phyloP scores from a whole-genome alignment of 1,140 invertebrate genomes.

The Euwallacea similis region DNA sequence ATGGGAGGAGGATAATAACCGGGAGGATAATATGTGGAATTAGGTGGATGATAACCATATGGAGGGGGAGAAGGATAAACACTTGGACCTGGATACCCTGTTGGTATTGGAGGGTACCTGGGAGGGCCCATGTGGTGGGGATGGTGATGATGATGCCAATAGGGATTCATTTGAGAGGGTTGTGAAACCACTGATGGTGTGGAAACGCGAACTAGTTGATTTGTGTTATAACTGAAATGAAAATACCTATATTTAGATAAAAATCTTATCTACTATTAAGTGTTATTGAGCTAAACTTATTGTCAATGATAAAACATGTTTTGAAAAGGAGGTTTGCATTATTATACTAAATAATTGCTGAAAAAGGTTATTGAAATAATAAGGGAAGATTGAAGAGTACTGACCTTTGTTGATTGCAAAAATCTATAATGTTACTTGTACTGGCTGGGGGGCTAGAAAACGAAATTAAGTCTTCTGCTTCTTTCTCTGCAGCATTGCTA shows the following conservation, averaged over 20 bases:
- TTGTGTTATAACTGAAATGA: constrained; percentile 34
- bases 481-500: constrained; percentile 55
- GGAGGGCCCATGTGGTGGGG: constrained; percentile 15
- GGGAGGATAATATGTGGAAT: constrained; percentile 23
- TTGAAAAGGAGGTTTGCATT: too few relatives aligned
- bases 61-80: constrained; percentile 11
- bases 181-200: constrained; percentile 13
- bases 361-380: background rate
- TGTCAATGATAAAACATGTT: too few relatives aligned
- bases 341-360: too few relatives aligned
- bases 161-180: constrained; percentile 27
- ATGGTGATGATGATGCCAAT: constrained; percentile 25
- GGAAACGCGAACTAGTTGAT: constrained; percentile 24
- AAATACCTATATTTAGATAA: constrained; percentile 8
- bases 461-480: constrained; percentile 69
- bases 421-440: constrained; percentile 44
- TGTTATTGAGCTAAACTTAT: too few relatives aligned
- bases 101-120: constrained; percentile 10
- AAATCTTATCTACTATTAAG: background rate
- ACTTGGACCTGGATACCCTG: constrained; percentile 17
- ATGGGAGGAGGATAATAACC: constrained; percentile 25
- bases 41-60: constrained; percentile 23
- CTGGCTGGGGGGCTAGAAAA: constrained; percentile 66
- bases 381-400: constrained; percentile 6
- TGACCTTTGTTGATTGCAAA: constrained; percentile 45